These are phyloP conservation scores for Coendou prehensilis DNA, from an alignment of 2,797 vertebrate genomes.

Conservation along the genomic window DNA sequence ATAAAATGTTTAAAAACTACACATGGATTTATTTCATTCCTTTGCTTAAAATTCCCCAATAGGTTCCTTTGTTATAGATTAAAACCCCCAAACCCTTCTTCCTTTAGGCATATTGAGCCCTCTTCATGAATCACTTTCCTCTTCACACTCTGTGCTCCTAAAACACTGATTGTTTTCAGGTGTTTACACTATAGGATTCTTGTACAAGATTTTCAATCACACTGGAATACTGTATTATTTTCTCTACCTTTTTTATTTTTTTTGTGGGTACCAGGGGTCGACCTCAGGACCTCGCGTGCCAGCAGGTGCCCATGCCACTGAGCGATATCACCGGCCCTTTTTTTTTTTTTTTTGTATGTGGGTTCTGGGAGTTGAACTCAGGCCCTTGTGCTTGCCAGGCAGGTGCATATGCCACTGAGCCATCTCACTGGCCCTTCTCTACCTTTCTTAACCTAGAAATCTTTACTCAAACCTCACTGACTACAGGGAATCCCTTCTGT, in stretches of 20 bases:
- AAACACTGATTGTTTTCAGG: not conserved
- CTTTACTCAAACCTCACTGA: not conserved
- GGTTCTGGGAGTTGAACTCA: too few species aligned
- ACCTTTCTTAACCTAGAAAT: not conserved
- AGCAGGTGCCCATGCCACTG: too few species aligned
- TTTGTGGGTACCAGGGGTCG: too few species aligned
- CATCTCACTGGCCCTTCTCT: too few species aligned
- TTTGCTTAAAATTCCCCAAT: slow-evolving; percentile 28
- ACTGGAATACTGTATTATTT: not conserved
- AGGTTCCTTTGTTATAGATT: not conserved
- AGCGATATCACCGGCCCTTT: too few species aligned
- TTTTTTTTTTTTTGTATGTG: too few species aligned
- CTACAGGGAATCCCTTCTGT: not conserved
- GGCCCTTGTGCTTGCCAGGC: too few species aligned
- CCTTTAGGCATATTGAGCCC: not conserved
- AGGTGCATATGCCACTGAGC: too few species aligned
- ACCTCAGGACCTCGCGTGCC: too few species aligned
- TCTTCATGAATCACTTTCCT: not conserved
- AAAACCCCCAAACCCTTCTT: not conserved
- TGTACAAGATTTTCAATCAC: not conserved
- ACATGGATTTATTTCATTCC: not conserved
- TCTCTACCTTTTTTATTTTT: not conserved
- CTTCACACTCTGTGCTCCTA: not conserved
- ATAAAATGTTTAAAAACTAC: not conserved
- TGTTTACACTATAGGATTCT: not conserved